Conservation (phyloP, 2,797 vertebrate species). For the Acanthiza pusilla region DNA sequence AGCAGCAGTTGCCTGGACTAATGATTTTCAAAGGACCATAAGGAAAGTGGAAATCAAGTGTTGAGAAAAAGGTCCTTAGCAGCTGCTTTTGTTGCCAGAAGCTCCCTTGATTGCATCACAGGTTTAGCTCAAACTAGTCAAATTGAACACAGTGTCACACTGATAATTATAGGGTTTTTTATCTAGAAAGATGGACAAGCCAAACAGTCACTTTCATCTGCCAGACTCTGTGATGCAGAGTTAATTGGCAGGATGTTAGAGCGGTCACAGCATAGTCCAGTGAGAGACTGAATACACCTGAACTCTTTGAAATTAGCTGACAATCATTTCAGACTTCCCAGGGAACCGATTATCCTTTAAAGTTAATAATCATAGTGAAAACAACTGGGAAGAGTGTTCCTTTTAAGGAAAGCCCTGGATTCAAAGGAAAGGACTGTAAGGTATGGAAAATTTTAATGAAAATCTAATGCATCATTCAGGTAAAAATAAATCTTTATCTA, state of each 20-base stretch:
- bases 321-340: background rate
- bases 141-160: background rate
- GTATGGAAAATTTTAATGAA: background rate
- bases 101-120: slow-evolving; percentile 40
- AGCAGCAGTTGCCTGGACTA: background rate
- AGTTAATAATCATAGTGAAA: background rate
- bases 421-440: background rate
- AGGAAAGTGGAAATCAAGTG: slow-evolving; percentile 35
- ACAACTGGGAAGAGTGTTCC: background rate
- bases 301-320: slow-evolving; percentile 1
- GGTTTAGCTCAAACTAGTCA: slow-evolving; percentile 5
- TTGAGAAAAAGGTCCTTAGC: slow-evolving; percentile 23
- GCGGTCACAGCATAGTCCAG: background rate
- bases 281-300: background rate
- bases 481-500: background rate
- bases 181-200: slow-evolving; percentile 27
- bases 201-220: slow-evolving; percentile 5
- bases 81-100: slow-evolving; percentile 57
- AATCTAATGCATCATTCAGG: background rate
- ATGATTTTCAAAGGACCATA: slow-evolving; percentile 27
- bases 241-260: slow-evolving; percentile 20
- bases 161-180: slow-evolving; percentile 1
- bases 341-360: background rate
- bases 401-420: background rate
- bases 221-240: slow-evolving; percentile 6